A percentile compares a stretch with the other conserved stretches of the same genome.
phyloP scores from a whole-genome alignment of 2,888 invertebrate genomes.

The Pollenia griseotomentosa region DNA sequence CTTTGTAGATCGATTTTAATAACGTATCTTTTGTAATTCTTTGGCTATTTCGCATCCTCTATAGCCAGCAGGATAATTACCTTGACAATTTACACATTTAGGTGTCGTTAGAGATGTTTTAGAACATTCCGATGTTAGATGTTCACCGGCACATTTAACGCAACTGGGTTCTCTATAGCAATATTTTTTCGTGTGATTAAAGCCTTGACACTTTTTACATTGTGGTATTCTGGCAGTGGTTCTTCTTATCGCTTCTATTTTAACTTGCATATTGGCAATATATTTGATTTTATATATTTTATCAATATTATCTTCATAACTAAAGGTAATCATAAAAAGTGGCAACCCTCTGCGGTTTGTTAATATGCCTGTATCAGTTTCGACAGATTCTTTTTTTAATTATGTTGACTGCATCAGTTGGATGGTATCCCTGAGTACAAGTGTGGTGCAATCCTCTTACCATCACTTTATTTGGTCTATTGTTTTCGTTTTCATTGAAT shows the following conservation, averaged over 20 bases:
- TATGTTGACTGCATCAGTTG: neutral
- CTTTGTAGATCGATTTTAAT: too few relatives aligned
- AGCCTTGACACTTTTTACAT: constrained; percentile 33
- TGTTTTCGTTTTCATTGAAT: neutral
- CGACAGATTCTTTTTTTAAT: constrained; percentile 4
- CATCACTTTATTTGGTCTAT: constrained; percentile 5
- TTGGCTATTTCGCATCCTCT: too few relatives aligned
- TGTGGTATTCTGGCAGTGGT: neutral
- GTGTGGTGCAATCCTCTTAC: neutral
- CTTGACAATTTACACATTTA: too few relatives aligned
- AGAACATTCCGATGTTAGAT: neutral
- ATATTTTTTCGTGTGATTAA: constrained; percentile 21
- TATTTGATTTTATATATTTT: constrained; percentile 13
- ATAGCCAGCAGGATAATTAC: too few relatives aligned
- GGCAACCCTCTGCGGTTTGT: neutral
- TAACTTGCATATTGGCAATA: constrained; percentile 2
- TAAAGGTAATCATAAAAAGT: constrained; percentile 5
- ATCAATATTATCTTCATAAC: neutral
- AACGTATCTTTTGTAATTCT: too few relatives aligned
- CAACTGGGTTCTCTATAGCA: neutral
- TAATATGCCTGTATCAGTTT: neutral
- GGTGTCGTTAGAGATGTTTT: neutral
- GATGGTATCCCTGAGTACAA: neutral
- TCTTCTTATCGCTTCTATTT: constrained; percentile 5
- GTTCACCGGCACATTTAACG: constrained; percentile 21